Evolutionary conservation across 2,113 vertebrate species (phyloP), one percentile per base, ranked within the genome.

Genomic region (Puma concolor): DNA sequence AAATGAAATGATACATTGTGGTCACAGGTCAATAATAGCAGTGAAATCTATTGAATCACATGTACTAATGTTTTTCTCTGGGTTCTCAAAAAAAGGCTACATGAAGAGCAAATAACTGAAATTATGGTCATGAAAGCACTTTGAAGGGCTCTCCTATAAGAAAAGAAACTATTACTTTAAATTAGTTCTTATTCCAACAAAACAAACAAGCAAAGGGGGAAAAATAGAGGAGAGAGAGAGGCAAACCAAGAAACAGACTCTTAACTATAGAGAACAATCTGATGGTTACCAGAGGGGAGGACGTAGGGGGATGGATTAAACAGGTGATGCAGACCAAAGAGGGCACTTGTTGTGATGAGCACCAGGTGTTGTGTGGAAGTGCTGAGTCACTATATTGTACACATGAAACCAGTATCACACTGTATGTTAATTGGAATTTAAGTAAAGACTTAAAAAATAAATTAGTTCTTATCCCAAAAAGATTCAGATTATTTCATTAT

Each of bases 101-200:
- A 63, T 31, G 17, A 89, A 90, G 52, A 93, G 48, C 36, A 81
- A 94, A 71, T 89, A 81, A 74, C 38, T 82, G 33, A 91, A 94
- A 89, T 72, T 57, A 60, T 13, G 57, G 63, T n/a, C 52, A 84
- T 77, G 57, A 88, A 88, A 89, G 31, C 27, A 50, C 41, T 94
- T 17, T 92, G 44, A 83, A 86, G 12, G 71, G 21, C 33, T 85
- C 94, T 90, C 33, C 60, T 92, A n/a, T 10, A 79, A 33, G 67
- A 88, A 77, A 88, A 81, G 2, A 66, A 84, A 36, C 38, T 76
- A 29, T 69, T 85, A 92, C 23, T 94, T 74, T 72, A 79, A 82
- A 79, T 91, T 66, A 90, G 5, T 66, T 83, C 7, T 54, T 74
- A 29, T 31, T 76, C 27, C 41, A 76, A 76, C 74, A 48, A 76